Percentiles rank a stretch among this genome's conserved stretches.
Conservation (phyloP, 1,140 invertebrate species). For the Zaprionus africanus region DNA sequence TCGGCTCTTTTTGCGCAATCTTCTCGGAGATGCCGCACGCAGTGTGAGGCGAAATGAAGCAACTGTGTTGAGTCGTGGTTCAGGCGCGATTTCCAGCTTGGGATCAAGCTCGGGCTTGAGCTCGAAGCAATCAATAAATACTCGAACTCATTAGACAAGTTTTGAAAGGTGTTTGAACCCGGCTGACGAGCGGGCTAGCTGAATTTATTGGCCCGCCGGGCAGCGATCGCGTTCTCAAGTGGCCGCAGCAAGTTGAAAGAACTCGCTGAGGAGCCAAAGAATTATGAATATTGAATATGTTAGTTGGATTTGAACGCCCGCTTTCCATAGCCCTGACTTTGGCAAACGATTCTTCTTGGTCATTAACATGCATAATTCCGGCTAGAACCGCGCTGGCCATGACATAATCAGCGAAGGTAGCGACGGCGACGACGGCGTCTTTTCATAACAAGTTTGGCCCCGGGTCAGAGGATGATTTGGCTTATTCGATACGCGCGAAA, state of each 20-base stretch:
- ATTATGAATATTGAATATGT: conserved; percentile 57
- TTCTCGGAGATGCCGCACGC: conserved; percentile 27
- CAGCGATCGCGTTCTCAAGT: conserved; percentile 28
- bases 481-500: conserved; percentile 64
- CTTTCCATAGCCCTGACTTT: conserved; percentile 47
- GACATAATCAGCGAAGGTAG: conserved; percentile 57
- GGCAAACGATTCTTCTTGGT: conserved; percentile 39
- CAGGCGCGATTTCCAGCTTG: not conserved
- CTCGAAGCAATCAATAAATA: conserved; percentile 63
- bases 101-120: conserved; percentile 15
- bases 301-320: conserved; percentile 3
- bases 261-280: conserved; percentile 37
- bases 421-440: conserved; percentile 28
- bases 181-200: conserved; percentile 22
- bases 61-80: conserved; percentile 11
- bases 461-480: conserved; percentile 68
- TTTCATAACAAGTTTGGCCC: conserved; percentile 71
- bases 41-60: conserved; percentile 43
- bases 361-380: conserved; percentile 57
- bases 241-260: conserved; percentile 58
- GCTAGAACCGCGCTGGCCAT: conserved; percentile 46
- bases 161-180: conserved; percentile 80
- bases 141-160: conserved; percentile 65
- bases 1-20: conserved; percentile 30
- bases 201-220: conserved; percentile 53